These are phyloP conservation scores for Automeris io DNA, from an alignment of 2,888 invertebrate species.

Conservation along the genomic window DNA sequence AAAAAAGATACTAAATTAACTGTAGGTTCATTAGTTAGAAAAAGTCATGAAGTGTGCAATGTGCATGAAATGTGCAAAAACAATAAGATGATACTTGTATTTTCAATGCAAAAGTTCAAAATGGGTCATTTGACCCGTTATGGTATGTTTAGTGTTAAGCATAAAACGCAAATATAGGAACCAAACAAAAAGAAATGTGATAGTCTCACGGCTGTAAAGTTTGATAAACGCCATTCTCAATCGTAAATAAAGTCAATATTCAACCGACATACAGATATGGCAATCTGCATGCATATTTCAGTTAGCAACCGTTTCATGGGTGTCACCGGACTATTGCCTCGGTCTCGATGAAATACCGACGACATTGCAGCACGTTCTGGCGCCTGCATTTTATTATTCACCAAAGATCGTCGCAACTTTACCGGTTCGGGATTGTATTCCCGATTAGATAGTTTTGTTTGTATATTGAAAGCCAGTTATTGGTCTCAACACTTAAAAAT, in stretches of 20 bases:
- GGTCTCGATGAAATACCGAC: constrained; percentile 20
- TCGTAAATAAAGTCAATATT: constrained; percentile 6
- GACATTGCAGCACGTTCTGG: constrained; percentile 17
- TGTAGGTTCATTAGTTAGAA: too few species aligned
- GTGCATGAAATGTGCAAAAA: too few species aligned
- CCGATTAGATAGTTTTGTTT: constrained; percentile 17
- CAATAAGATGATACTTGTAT: too few species aligned
- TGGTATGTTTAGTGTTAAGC: too few species aligned
- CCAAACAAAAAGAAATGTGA: background rate
- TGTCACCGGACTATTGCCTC: constrained; percentile 21
- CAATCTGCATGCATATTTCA: constrained; percentile 26
- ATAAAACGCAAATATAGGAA: background rate
- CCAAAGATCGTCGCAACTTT: constrained; percentile 24
- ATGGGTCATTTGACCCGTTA: too few species aligned
- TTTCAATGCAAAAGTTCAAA: too few species aligned
- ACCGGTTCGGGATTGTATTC: constrained; percentile 12
- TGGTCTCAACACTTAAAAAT: too few species aligned
- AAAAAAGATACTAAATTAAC: too few species aligned
- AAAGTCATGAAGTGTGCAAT: too few species aligned
- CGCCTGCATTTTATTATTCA: constrained; percentile 31
- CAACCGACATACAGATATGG: constrained; percentile 19
- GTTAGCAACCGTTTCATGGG: constrained; percentile 27
- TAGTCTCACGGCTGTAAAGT: background rate
- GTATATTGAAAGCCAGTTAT: too few species aligned
- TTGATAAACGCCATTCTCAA: constrained; percentile 1